Evolutionary conservation across 2,888 invertebrate genomes (phyloP).

Genomic region (Meiosimyza platycephala): DNA sequence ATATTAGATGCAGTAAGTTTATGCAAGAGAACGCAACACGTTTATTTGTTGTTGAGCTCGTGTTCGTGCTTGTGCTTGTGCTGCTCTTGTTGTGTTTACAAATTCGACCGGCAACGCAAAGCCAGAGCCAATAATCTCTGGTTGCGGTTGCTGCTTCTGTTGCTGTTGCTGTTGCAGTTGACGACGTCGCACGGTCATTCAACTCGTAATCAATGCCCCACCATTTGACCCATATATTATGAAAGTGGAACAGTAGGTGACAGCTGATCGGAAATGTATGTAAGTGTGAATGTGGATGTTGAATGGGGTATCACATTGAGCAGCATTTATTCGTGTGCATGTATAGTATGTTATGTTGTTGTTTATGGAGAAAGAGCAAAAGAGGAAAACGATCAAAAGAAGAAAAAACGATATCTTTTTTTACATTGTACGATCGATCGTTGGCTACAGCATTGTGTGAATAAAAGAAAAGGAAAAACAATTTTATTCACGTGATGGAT

Average conservation of each 20-base stretch:
- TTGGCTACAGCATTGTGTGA: not conserved
- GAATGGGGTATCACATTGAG: constrained; percentile 16
- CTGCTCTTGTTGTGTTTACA: no score
- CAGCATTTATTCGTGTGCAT: constrained; percentile 39
- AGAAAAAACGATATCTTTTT: constrained; percentile 9
- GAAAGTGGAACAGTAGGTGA: constrained; percentile 63
- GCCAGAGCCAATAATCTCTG: no score
- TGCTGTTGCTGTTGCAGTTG: constrained; percentile 16
- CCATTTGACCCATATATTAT: constrained; percentile 61
- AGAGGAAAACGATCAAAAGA: constrained; percentile 30
- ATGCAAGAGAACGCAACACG: not conserved
- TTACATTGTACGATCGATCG: no score
- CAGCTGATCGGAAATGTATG: constrained; percentile 57
- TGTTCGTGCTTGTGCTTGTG: not conserved
- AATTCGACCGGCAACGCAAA: no score
- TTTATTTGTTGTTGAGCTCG: no score
- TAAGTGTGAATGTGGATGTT: constrained; percentile 35
- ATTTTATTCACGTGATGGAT: constrained; percentile 24
- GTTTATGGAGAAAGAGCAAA: constrained; percentile 38
- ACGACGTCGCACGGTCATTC: constrained; percentile 50
- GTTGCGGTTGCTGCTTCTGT: not conserved
- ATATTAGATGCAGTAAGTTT: no score
- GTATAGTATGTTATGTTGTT: constrained; percentile 24
- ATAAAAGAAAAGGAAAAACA: constrained; percentile 14
- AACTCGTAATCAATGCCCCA: constrained; percentile 57